phyloP scores from a whole-genome alignment of 2,888 invertebrate genomes.

The Lasioglossum leucozonium region DNA sequence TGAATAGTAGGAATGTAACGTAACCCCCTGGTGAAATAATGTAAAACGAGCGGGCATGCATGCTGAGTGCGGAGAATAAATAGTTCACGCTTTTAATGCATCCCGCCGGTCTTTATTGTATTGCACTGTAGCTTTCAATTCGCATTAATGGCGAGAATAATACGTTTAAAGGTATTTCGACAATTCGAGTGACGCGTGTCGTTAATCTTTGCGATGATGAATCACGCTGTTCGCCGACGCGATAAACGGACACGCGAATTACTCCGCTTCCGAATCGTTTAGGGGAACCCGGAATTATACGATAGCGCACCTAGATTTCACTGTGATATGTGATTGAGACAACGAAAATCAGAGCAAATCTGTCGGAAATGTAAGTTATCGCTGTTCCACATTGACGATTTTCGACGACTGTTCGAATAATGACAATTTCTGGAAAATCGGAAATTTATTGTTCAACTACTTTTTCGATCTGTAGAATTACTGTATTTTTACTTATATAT shows the following conservation, averaged over 20 bases:
- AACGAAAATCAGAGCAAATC: neutral
- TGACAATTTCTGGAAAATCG: too few relatives aligned
- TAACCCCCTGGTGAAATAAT: conserved; percentile 49
- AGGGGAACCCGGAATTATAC: neutral
- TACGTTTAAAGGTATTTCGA: neutral
- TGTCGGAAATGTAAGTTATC: neutral
- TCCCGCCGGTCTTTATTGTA: conserved; percentile 14
- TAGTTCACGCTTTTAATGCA: conserved; percentile 40
- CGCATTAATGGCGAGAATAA: conserved; percentile 34
- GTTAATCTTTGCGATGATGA: neutral
- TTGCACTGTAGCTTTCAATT: conserved; percentile 43
- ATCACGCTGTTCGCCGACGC: neutral
- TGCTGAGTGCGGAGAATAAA: conserved; percentile 31
- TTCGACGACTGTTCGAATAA: too few relatives aligned
- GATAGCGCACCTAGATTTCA: neutral
- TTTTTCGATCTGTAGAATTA: neutral
- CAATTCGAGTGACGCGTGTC: neutral
- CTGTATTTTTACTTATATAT: neutral
- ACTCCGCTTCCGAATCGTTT: conserved; percentile 26
- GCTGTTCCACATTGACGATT: too few relatives aligned
- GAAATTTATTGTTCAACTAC: too few relatives aligned
- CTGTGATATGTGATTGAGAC: too few relatives aligned
- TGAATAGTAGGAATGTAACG: conserved; percentile 40
- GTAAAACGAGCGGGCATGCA: conserved; percentile 24
- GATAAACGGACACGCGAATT: conserved; percentile 8